Conservation (phyloP, 2,888 invertebrate species). For the Carterocephalus palaemon region DNA sequence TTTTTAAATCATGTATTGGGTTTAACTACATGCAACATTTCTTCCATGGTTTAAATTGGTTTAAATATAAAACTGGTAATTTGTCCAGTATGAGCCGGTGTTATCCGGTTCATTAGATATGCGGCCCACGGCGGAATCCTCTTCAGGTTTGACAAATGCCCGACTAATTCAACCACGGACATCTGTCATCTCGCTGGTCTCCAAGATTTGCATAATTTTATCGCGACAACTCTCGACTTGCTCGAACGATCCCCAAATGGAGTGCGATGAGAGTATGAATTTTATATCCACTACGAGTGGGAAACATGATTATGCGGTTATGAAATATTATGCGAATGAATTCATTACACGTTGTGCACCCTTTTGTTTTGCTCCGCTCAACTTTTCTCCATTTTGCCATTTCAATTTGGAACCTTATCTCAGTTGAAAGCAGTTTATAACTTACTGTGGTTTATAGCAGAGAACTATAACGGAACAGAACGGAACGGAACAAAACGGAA, state of each 20-base stretch:
- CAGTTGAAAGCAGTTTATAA: too few relatives aligned
- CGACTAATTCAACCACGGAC: slow-evolving; percentile 24
- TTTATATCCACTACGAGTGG: slow-evolving; percentile 12
- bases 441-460: too few relatives aligned
- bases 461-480: too few relatives aligned
- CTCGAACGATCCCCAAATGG: slow-evolving; percentile 21
- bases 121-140: slow-evolving; percentile 28
- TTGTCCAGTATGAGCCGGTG: background rate
- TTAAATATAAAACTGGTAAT: background rate
- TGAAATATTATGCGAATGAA: slow-evolving; percentile 25
- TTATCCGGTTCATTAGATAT: slow-evolving; percentile 30
- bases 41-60: too few relatives aligned
- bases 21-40: too few relatives aligned
- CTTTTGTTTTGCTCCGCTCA: too few relatives aligned
- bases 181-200: slow-evolving; percentile 23
- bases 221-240: slow-evolving; percentile 19
- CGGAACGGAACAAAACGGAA: too few relatives aligned
- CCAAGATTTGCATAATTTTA: slow-evolving; percentile 26
- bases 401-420: too few relatives aligned
- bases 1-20: too few relatives aligned
- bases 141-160: slow-evolving; percentile 34
- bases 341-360: slow-evolving; percentile 15
- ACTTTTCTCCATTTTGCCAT: too few relatives aligned
- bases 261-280: slow-evolving; percentile 23
- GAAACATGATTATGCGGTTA: slow-evolving; percentile 16